Evolutionary conservation across 2,888 invertebrate species (phyloP).

Genomic region (Zygogramma bicolorata): DNA sequence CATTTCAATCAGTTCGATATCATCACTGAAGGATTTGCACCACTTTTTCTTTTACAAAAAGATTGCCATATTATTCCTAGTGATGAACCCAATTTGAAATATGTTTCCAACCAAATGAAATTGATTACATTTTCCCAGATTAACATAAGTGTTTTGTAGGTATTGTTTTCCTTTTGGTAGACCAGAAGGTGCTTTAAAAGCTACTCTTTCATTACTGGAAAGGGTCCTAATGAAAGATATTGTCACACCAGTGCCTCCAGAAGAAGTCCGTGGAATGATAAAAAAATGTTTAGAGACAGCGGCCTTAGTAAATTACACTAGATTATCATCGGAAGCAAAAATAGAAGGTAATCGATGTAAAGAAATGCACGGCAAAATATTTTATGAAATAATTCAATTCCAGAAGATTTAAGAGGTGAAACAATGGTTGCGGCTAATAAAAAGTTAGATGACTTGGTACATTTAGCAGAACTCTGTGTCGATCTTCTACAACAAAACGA

Average conservation of each 20-base stretch:
- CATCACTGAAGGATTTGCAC: no score
- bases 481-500: slow-evolving; percentile 99
- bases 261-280: slow-evolving; percentile 96
- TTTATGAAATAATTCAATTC: neutral
- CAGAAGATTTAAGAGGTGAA: slow-evolving; percentile 86
- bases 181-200: slow-evolving; percentile 97
- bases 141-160: slow-evolving; percentile 66
- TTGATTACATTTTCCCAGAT: neutral
- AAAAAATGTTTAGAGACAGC: slow-evolving; percentile 98
- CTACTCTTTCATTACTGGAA: slow-evolving; percentile 95
- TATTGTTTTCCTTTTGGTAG: slow-evolving; percentile 99
- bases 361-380: neutral
- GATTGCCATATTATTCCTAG: no score
- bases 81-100: no score
- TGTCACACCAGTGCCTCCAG: slow-evolving; percentile 94
- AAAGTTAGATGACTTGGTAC: slow-evolving; percentile 96
- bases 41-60: no score
- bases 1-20: neutral
- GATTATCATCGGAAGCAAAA: slow-evolving; percentile 95
- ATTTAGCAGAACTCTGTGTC: slow-evolving; percentile 97
- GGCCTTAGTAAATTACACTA: slow-evolving; percentile 96
- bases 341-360: slow-evolving; percentile 83
- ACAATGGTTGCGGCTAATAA: slow-evolving; percentile 86
- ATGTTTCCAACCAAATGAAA: neutral
- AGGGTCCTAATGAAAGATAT: slow-evolving; percentile 99